Evolutionary conservation across 2,888 invertebrate species (phyloP).

Genomic region (Baccha elongata): DNA sequence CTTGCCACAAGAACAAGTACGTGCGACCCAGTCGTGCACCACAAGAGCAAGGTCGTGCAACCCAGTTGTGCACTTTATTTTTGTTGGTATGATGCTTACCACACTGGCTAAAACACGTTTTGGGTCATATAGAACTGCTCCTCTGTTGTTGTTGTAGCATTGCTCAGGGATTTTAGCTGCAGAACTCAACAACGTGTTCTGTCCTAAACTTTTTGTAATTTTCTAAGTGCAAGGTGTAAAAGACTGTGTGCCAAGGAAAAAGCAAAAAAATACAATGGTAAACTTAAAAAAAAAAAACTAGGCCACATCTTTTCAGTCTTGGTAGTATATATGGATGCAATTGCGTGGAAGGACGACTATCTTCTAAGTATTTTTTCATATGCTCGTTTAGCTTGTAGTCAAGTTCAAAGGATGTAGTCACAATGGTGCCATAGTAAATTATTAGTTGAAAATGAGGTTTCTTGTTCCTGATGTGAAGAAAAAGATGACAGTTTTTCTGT

Average conservation of each 20-base stretch:
- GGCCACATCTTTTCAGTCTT: constrained; percentile 12
- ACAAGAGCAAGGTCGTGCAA: too few species aligned
- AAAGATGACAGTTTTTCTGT: constrained; percentile 1
- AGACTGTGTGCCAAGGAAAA: constrained; percentile 35
- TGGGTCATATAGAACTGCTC: constrained; percentile 26
- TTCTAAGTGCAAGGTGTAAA: constrained; percentile 67
- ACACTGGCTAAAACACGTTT: constrained; percentile 9
- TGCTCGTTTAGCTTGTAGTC: constrained; percentile 31
- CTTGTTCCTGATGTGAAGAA: neutral
- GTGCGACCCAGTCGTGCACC: too few species aligned
- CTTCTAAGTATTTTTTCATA: constrained; percentile 26
- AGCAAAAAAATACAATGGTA: neutral
- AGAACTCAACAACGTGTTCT: neutral
- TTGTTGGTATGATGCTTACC: neutral
- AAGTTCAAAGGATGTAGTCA: constrained; percentile 42
- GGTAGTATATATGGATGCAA: constrained; percentile 26
- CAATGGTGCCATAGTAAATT: constrained; percentile 60
- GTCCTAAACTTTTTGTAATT: constrained; percentile 34
- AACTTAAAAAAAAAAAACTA: constrained; percentile 10
- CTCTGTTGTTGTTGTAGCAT: neutral
- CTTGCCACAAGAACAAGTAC: too few species aligned
- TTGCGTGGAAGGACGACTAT: constrained; percentile 54
- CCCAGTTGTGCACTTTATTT: too few species aligned
- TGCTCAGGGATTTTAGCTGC: constrained; percentile 25
- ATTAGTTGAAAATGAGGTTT: constrained; percentile 26